These are phyloP conservation scores for Toxotes chatareus DNA, from an alignment of 2,113 vertebrate genomes.

Conservation along the genomic window DNA sequence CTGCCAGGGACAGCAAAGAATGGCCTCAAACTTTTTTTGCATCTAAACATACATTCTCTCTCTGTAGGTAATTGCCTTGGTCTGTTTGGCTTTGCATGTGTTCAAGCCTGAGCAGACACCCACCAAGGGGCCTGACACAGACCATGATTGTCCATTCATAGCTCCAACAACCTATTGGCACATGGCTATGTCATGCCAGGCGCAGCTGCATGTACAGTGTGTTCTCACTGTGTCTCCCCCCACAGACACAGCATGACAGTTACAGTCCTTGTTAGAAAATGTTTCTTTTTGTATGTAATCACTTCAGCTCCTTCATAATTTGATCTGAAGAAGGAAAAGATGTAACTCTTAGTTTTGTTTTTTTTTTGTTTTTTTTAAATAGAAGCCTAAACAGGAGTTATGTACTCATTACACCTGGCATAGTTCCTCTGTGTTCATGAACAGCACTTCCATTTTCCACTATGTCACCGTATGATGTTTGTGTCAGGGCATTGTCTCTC, in stretches of 20 bases:
- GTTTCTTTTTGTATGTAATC: neutral
- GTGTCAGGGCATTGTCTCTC: constrained; percentile 43
- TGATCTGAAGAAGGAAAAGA: constrained; percentile 4
- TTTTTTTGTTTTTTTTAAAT: neutral
- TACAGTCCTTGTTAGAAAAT: constrained; percentile 10
- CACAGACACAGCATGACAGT: neutral
- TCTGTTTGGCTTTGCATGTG: constrained; percentile 45
- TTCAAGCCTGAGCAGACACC: constrained; percentile 15
- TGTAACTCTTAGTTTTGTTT: neutral
- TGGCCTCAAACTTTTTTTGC: neutral
- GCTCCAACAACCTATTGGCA: constrained; percentile 35
- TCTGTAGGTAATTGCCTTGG: neutral
- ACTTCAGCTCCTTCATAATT: neutral
- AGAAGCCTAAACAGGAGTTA: neutral
- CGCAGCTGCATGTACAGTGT: constrained; percentile 57
- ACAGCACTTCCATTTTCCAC: constrained; percentile 19
- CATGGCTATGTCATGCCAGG: constrained; percentile 60
- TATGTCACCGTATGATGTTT: constrained; percentile 20
- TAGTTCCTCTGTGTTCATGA: neutral
- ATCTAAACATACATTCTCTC: neutral
- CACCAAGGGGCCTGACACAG: constrained; percentile 47
- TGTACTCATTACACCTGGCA: neutral
- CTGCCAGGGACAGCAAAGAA: neutral
- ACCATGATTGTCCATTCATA: constrained; percentile 71
- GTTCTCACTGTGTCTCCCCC: constrained; percentile 28